phyloP scores from a whole-genome alignment of 2,797 vertebrate species.

The Sebastes diploproa region DNA sequence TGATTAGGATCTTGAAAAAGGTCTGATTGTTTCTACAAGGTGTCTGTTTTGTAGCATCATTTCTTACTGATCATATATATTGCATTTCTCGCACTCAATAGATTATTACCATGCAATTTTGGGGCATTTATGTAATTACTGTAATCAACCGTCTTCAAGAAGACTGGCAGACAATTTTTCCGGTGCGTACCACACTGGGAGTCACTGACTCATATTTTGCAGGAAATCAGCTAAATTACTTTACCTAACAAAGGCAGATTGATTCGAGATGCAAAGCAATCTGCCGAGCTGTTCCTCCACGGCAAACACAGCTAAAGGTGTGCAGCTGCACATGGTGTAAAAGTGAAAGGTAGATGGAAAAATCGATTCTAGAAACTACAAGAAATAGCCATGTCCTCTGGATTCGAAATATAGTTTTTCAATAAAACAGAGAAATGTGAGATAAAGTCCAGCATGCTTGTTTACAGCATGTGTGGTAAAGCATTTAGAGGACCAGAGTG shows the following conservation, averaged over 20 bases:
- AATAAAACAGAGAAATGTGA: neutral
- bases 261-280: constrained; percentile 8
- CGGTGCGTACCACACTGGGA: neutral
- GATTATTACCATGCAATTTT: neutral
- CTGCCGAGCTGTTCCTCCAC: constrained; percentile 1
- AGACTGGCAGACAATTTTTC: neutral
- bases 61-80: neutral
- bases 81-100: neutral
- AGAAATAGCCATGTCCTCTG: neutral
- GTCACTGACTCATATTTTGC: neutral
- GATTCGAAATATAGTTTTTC: neutral
- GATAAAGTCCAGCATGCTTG: neutral
- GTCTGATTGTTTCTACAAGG: neutral
- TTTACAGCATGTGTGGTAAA: neutral
- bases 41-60: neutral
- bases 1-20: neutral
- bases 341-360: neutral
- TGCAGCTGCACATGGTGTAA: neutral
- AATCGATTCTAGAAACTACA: neutral
- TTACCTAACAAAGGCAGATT: constrained; percentile 12
- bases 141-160: constrained; percentile 10
- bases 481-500: neutral
- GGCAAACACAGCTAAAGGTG: neutral
- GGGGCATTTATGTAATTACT: constrained; percentile 25
- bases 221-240: constrained; percentile 17